These are phyloP conservation scores for Nipponia nippon DNA, from an alignment of 2,113 vertebrate species.

Conservation along the genomic window DNA sequence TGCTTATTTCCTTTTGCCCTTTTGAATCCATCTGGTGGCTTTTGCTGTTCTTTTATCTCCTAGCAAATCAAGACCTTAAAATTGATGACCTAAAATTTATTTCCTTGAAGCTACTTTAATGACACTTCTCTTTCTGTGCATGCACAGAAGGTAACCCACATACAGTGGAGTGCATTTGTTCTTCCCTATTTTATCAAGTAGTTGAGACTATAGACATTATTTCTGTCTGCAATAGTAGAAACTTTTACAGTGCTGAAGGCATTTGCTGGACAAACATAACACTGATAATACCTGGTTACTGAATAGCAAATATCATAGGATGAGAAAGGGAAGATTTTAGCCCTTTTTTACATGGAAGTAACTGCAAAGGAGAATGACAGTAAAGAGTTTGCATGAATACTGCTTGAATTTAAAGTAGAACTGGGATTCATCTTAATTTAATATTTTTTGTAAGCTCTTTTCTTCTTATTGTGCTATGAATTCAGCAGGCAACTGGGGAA, in stretches of 20 bases:
- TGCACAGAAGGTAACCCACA: not conserved
- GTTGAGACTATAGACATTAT: not conserved
- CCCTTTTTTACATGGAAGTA: not conserved
- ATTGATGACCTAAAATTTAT: constrained; percentile 22
- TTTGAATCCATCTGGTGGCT: constrained; percentile 14
- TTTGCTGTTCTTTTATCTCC: constrained; percentile 39
- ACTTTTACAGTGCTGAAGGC: not conserved
- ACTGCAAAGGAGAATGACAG: not conserved
- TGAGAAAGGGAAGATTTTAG: not conserved
- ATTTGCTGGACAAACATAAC: not conserved
- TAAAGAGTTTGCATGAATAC: not conserved
- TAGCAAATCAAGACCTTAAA: constrained; percentile 33
- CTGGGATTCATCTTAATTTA: not conserved
- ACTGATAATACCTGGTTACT: not conserved
- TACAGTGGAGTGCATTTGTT: not conserved
- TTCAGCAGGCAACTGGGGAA: not conserved
- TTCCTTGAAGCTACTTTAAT: constrained; percentile 21
- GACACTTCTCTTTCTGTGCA: not conserved
- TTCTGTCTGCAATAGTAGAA: not conserved
- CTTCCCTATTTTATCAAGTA: not conserved
- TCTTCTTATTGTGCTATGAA: not conserved
- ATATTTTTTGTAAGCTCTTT: not conserved
- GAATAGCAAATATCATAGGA: not conserved
- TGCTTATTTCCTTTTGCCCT: constrained; percentile 19
- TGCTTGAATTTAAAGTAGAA: not conserved